These are phyloP conservation scores for Zoanthus gigantus DNA, from an alignment of 92 coral and sea anemone species.

Conservation along the genomic window DNA sequence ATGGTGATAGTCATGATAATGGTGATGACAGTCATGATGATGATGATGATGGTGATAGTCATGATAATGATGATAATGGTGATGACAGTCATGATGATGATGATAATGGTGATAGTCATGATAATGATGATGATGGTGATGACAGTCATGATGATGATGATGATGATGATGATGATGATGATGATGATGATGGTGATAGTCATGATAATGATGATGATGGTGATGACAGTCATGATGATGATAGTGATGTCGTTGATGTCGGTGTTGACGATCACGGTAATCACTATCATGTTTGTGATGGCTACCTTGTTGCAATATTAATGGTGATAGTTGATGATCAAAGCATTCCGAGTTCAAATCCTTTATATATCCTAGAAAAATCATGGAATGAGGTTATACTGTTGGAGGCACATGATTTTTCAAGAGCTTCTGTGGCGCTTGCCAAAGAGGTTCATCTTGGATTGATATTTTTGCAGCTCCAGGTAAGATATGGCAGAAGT, in stretches of 20 bases:
- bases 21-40: background rate
- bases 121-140: background rate
- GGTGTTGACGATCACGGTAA: background rate
- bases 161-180: background rate
- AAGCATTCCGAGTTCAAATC: background rate
- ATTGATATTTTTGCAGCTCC: slow-evolving; percentile 89
- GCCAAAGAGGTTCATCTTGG: slow-evolving; percentile 93
- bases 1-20: background rate
- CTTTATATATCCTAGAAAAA: slow-evolving; percentile 43
- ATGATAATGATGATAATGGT: background rate
- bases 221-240: background rate
- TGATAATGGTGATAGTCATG: background rate
- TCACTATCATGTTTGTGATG: background rate
- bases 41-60: background rate
- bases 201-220: background rate
- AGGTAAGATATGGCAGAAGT: slow-evolving; percentile 53
- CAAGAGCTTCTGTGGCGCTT: slow-evolving; percentile 89
- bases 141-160: background rate
- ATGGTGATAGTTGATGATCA: background rate
- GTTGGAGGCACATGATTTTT: slow-evolving; percentile 76
- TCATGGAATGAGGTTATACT: slow-evolving; percentile 76
- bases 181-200: too few species aligned
- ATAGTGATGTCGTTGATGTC: background rate
- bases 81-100: background rate
- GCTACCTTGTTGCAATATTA: background rate